These are phyloP conservation scores for Ornithoptera priamus DNA, from an alignment of 2,888 invertebrate genomes.

Conservation along the genomic window DNA sequence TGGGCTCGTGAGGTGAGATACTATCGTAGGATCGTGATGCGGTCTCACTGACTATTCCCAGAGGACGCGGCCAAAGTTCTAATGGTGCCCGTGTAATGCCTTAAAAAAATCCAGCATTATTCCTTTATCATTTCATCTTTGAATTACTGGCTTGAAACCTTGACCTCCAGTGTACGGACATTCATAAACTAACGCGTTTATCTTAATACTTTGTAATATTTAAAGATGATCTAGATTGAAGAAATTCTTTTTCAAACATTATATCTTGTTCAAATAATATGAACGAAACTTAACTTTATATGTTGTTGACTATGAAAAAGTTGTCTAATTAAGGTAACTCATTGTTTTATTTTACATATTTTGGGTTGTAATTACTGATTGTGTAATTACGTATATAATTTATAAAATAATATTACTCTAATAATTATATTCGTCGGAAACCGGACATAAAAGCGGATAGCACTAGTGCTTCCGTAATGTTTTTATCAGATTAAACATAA, in stretches of 20 bases:
- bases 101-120: conserved; percentile 13
- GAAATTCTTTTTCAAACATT: too few relatives aligned
- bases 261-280: too few relatives aligned
- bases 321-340: too few relatives aligned
- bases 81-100: conserved; percentile 4
- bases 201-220: too few relatives aligned
- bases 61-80: conserved; percentile 32
- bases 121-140: conserved; percentile 20
- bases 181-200: background rate
- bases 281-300: too few relatives aligned
- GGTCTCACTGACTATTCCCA: conserved; percentile 32
- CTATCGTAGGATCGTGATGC: conserved; percentile 38
- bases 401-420: background rate
- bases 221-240: too few relatives aligned
- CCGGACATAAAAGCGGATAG: conserved; percentile 47
- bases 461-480: conserved; percentile 40
- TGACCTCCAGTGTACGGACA: conserved; percentile 14
- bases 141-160: conserved; percentile 19
- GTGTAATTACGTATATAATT: background rate
- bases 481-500: conserved; percentile 24
- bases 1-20: conserved; percentile 37
- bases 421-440: conserved; percentile 7
- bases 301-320: too few relatives aligned
- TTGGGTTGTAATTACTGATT: too few relatives aligned
- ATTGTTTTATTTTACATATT: too few relatives aligned